These are phyloP conservation scores for Heliconius sara DNA, from an alignment of 2,888 invertebrate species.

Conservation along the genomic window DNA sequence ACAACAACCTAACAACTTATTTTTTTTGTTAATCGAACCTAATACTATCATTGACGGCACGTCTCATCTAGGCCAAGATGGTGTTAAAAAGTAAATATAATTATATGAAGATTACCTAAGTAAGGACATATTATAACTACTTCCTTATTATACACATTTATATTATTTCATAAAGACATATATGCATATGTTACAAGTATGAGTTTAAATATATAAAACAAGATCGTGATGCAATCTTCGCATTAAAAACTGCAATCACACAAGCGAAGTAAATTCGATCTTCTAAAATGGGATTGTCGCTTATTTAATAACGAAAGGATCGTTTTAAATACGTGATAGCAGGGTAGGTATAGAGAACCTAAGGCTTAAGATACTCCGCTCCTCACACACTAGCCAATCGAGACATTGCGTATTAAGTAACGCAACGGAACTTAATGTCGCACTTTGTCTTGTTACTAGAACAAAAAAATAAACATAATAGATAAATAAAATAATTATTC, in stretches of 20 bases:
- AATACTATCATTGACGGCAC: background rate
- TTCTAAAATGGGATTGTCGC: background rate
- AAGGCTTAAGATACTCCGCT: too few species aligned
- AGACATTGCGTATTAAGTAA: background rate
- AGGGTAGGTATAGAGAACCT: too few species aligned
- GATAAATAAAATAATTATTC: too few species aligned
- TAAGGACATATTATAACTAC: slow-evolving; percentile 1
- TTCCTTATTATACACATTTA: background rate
- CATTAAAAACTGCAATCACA: background rate
- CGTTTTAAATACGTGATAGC: too few species aligned
- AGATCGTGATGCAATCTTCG: background rate
- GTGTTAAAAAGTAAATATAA: background rate
- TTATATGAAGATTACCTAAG: slow-evolving; percentile 3
- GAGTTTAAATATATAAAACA: background rate
- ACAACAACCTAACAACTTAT: too few species aligned
- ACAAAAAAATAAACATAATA: background rate
- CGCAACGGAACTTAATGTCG: background rate
- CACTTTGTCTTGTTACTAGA: background rate
- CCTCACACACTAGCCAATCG: too few species aligned
- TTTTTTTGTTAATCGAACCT: background rate
- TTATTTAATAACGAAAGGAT: background rate
- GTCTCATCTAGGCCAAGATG: background rate
- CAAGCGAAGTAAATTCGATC: background rate
- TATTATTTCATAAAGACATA: background rate
- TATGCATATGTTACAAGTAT: background rate